Evolutionary conservation across 2,888 invertebrate genomes (phyloP).

Genomic region (Saturnia pavonia): DNA sequence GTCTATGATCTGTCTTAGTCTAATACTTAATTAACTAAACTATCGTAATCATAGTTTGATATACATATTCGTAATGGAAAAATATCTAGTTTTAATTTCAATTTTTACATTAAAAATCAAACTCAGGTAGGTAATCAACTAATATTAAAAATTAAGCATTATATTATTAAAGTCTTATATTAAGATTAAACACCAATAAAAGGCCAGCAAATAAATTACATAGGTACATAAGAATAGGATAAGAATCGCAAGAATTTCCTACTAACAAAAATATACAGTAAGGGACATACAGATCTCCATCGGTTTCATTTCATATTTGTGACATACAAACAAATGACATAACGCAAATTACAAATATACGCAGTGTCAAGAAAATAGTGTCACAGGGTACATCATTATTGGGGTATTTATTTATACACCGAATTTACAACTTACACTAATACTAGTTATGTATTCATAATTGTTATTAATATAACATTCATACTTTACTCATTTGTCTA

Average conservation of each 20-base stretch:
- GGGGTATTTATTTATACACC: constrained; percentile 48
- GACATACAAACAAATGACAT: constrained; percentile 56
- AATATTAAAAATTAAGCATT: constrained; percentile 53
- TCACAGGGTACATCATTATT: constrained; percentile 50
- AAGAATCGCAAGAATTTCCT: constrained; percentile 34
- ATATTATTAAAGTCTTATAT: constrained; percentile 41
- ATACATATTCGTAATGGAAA: constrained; percentile 69
- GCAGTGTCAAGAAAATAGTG: constrained; percentile 46
- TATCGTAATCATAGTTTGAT: constrained; percentile 63
- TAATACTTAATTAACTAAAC: constrained; percentile 63
- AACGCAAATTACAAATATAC: constrained; percentile 51
- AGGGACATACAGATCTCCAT: constrained; percentile 57
- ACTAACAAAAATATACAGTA: constrained; percentile 49
- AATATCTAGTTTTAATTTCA: constrained; percentile 53
- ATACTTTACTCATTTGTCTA: constrained; percentile 56
- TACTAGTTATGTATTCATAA: constrained; percentile 34
- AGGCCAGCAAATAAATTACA: constrained; percentile 44
- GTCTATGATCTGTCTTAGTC: constrained; percentile 50
- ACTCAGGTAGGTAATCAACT: constrained; percentile 52
- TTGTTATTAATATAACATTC: constrained; percentile 55
- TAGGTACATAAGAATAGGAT: constrained; percentile 28
- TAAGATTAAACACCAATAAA: constrained; percentile 41
- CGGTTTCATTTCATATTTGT: constrained; percentile 55
- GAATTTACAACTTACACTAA: constrained; percentile 61
- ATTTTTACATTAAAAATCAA: constrained; percentile 58